Evolutionary conservation across 2,113 vertebrate species (phyloP).

Genomic region (Anoura caudifer): DNA sequence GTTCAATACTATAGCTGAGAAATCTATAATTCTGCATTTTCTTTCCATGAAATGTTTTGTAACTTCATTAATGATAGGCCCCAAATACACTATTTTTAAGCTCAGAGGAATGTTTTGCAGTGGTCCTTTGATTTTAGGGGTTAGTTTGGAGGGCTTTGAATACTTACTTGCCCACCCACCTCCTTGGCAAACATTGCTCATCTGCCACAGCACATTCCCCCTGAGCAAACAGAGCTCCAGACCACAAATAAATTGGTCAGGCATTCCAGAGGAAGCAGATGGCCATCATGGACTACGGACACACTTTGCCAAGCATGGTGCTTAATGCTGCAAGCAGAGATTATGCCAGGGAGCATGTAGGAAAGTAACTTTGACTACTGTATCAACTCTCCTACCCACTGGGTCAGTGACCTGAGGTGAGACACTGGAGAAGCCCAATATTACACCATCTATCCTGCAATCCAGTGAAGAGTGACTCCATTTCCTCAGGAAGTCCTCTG

Average conservation of each 20-base stretch:
- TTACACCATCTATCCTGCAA: neutral
- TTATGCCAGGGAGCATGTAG: rapidly evolving
- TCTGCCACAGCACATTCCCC: neutral
- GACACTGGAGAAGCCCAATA: neutral
- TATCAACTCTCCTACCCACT: neutral
- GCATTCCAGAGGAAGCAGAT: neutral
- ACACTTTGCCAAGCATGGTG: neutral
- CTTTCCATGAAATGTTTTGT: neutral
- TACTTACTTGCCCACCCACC: neutral
- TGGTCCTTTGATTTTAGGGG: neutral
- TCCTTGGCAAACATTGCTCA: neutral
- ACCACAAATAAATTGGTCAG: neutral
- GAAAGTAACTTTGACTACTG: neutral
- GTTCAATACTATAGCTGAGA: neutral
- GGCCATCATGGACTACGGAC: neutral
- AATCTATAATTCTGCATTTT: neutral
- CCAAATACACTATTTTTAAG: neutral
- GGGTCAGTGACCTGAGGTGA: neutral
- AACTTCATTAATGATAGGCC: neutral
- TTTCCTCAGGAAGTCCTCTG: neutral
- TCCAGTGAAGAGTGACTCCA: neutral
- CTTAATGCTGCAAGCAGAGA: neutral
- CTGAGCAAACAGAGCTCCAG: neutral
- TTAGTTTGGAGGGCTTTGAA: neutral
- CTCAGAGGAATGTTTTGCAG: neutral